phyloP scores from a whole-genome alignment of 2,113 vertebrate genomes.

The Cebidichthys violaceus region DNA sequence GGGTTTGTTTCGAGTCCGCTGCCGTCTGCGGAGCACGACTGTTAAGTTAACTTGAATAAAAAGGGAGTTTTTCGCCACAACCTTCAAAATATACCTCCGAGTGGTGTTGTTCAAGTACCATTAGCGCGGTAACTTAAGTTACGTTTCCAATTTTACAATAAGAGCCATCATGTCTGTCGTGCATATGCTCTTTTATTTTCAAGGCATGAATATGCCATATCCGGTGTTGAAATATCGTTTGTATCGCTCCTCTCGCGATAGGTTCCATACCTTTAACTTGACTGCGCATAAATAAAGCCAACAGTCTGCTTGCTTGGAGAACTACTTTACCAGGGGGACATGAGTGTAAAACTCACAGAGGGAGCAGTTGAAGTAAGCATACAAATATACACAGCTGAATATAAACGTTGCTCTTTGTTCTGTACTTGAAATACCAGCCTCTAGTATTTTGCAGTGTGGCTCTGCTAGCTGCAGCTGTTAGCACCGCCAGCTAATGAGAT shows the following conservation, averaged over 20 bases:
- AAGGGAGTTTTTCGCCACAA: fast-evolving
- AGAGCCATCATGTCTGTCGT: background rate
- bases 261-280: fast-evolving
- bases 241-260: slow-evolving; percentile 59
- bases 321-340: slow-evolving; percentile 5
- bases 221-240: background rate
- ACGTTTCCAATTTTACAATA: background rate
- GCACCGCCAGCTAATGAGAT: slow-evolving; percentile 34
- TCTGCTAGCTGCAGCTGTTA: slow-evolving; percentile 30
- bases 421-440: background rate
- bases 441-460: background rate
- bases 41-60: fast-evolving
- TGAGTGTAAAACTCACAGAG: slow-evolving; percentile 59
- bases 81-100: slow-evolving; percentile 42
- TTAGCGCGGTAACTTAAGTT: background rate
- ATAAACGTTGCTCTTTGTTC: background rate
- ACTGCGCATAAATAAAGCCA: background rate
- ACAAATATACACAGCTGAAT: background rate
- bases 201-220: background rate
- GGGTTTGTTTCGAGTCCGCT: slow-evolving; percentile 25
- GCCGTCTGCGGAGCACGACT: fast-evolving
- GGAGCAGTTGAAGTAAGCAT: slow-evolving; percentile 72
- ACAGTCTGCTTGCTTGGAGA: background rate
- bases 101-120: background rate
- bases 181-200: slow-evolving; percentile 44